A percentile compares a stretch with the other conserved stretches of the same genome.
phyloP scores from a whole-genome alignment of 2,113 vertebrate species.

The Circaetus gallicus region DNA sequence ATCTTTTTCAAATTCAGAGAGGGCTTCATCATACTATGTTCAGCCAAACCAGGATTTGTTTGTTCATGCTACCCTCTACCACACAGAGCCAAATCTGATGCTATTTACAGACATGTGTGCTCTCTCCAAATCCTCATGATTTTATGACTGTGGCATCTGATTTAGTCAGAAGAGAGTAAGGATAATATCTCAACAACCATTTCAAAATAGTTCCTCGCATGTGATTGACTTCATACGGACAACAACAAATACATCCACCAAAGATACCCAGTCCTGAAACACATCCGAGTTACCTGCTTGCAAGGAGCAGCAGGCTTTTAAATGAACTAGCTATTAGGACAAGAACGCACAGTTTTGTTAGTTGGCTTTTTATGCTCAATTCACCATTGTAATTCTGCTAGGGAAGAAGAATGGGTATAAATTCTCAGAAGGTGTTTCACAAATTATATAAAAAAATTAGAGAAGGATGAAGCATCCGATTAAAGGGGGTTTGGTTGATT shows the following conservation, averaged over 20 bases:
- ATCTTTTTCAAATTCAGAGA: neutral
- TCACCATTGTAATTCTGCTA: neutral
- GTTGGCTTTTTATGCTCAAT: neutral
- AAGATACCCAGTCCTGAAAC: neutral
- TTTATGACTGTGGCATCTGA: neutral
- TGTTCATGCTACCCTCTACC: neutral
- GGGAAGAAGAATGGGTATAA: neutral
- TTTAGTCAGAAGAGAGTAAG: slow-evolving; percentile 25
- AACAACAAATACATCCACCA: neutral
- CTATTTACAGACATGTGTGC: neutral
- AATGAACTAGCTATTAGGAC: neutral
- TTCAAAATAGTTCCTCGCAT: neutral
- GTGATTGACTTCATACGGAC: neutral
- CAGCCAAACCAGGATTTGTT: neutral
- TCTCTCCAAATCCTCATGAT: neutral
- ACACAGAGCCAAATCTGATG: neutral
- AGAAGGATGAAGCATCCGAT: neutral
- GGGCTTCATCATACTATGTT: neutral
- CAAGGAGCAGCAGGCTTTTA: neutral
- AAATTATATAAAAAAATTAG: neutral
- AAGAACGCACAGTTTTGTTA: neutral
- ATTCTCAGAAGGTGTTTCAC: neutral
- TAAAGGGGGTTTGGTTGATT: neutral
- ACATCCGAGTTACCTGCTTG: neutral
- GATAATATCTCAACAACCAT: neutral